Conservation (phyloP, 2,113 vertebrate species). For the Austrofundulus limnaeus region DNA sequence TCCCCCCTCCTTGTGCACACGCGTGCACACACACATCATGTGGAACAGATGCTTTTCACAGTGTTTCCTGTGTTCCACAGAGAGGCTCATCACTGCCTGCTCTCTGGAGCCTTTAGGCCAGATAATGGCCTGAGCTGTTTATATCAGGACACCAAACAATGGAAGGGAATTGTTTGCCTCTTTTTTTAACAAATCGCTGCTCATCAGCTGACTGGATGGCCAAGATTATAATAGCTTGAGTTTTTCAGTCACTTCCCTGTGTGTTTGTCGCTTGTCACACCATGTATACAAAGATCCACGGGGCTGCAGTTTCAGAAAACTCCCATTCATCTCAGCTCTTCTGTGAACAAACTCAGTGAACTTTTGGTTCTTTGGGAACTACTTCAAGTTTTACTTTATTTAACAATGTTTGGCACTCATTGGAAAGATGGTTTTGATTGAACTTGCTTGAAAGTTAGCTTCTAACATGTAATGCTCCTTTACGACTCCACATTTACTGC, state of each 20-base stretch:
- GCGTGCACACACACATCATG: slow-evolving; percentile 51
- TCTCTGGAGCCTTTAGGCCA: slow-evolving; percentile 57
- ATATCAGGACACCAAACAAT: slow-evolving; percentile 66
- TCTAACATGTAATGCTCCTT: too few relatives aligned
- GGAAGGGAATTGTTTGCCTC: slow-evolving; percentile 58
- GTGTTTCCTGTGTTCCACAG: slow-evolving; percentile 73
- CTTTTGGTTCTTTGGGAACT: slow-evolving; percentile 9
- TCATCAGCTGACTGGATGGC: slow-evolving; percentile 71
- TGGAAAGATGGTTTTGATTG: too few relatives aligned
- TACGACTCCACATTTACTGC: too few relatives aligned
- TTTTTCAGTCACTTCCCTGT: slow-evolving; percentile 49
- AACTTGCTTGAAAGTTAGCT: too few relatives aligned
- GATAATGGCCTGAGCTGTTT: slow-evolving; percentile 64
- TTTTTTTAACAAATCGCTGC: slow-evolving; percentile 46
- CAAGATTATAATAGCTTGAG: slow-evolving; percentile 59
- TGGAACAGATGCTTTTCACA: slow-evolving; percentile 69
- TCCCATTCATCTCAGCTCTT: neutral
- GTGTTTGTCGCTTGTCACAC: slow-evolving; percentile 30
- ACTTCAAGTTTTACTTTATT: neutral
- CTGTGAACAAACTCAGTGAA: slow-evolving; percentile 31
- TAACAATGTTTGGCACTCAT: neutral
- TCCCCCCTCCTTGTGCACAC: slow-evolving; percentile 19
- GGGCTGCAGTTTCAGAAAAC: slow-evolving; percentile 7
- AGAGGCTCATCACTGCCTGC: slow-evolving; percentile 64
- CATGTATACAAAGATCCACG: slow-evolving; percentile 13